Evolutionary conservation across 2,113 vertebrate species (phyloP).

Genomic region (Ictalurus punctatus): DNA sequence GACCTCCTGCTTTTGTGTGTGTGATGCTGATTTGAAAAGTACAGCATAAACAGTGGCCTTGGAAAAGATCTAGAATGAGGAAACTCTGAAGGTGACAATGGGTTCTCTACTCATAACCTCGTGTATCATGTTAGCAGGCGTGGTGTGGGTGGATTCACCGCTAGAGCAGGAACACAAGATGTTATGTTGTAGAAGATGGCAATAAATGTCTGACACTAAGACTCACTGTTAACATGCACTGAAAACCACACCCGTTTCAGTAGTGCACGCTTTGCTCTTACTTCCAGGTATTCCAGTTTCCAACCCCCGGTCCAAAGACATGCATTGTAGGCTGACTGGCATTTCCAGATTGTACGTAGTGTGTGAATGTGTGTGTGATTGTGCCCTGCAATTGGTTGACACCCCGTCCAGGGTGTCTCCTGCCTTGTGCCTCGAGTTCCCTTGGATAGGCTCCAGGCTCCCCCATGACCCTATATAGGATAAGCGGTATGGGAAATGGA

Average conservation of each 20-base stretch:
- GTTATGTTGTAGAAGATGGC: background rate
- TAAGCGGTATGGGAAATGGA: no score
- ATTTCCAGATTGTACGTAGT: no score
- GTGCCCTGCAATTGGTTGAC: no score
- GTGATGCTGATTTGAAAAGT: conserved; percentile 28
- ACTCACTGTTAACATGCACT: background rate
- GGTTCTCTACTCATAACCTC: background rate
- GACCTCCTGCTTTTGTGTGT: conserved; percentile 50
- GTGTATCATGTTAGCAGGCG: background rate
- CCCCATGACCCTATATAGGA: no score
- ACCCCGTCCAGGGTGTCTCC: no score
- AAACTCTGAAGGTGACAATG: background rate
- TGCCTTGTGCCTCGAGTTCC: no score
- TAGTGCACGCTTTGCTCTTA: background rate
- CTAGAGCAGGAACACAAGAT: background rate
- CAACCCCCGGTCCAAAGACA: no score
- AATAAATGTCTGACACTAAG: background rate
- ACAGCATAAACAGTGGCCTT: conserved; percentile 1
- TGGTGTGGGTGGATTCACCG: background rate
- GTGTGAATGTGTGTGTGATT: no score
- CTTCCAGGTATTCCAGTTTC: no score
- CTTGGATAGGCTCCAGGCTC: no score
- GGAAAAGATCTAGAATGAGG: conserved; percentile 2
- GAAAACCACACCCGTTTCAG: background rate
- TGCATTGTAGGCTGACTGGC: no score